Percentiles rank a stretch among this genome's conserved stretches.
Evolutionary conservation across 1,140 invertebrate genomes (phyloP).

Genomic region (Zaprionus camerounensis): DNA sequence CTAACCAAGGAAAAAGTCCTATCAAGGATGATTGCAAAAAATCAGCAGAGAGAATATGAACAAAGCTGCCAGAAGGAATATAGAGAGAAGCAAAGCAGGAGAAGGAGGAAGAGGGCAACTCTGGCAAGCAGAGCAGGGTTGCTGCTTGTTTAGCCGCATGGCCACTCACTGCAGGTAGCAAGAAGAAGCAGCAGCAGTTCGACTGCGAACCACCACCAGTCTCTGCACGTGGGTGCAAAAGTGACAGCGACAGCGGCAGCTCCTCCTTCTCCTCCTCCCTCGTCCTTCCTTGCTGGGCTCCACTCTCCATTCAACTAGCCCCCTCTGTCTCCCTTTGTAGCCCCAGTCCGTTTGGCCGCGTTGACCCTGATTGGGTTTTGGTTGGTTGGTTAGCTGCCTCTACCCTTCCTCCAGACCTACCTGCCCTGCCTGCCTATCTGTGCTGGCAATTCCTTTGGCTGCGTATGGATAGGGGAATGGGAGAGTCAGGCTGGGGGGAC

Average conservation of each 20-base stretch:
- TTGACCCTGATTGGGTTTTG: slow-evolving; percentile 69
- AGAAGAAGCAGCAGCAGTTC: slow-evolving; percentile 24
- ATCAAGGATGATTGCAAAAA: slow-evolving; percentile 73
- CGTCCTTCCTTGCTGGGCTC: not conserved
- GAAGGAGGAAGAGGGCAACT: not conserved
- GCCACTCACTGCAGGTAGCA: slow-evolving; percentile 61
- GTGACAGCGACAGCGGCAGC: slow-evolving; percentile 55
- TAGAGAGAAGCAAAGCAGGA: not conserved
- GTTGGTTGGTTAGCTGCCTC: slow-evolving; percentile 45
- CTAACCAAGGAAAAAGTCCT: slow-evolving; percentile 50
- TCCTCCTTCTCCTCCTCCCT: not conserved
- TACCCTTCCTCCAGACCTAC: not conserved
- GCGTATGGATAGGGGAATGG: not conserved
- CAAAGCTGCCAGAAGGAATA: slow-evolving; percentile 34
- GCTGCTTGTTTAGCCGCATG: slow-evolving; percentile 52
- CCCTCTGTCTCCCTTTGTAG: not conserved
- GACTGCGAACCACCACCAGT: slow-evolving; percentile 57
- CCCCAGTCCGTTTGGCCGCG: slow-evolving; percentile 16
- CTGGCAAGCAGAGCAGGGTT: slow-evolving; percentile 49
- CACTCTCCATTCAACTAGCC: slow-evolving; percentile 4
- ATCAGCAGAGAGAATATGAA: slow-evolving; percentile 44
- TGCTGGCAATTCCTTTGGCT: not conserved
- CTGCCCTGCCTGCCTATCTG: slow-evolving; percentile 14
- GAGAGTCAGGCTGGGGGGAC: not conserved
- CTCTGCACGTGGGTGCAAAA: slow-evolving; percentile 54